phyloP scores from a whole-genome alignment of 2,113 vertebrate genomes.

The Pionites leucogaster region DNA sequence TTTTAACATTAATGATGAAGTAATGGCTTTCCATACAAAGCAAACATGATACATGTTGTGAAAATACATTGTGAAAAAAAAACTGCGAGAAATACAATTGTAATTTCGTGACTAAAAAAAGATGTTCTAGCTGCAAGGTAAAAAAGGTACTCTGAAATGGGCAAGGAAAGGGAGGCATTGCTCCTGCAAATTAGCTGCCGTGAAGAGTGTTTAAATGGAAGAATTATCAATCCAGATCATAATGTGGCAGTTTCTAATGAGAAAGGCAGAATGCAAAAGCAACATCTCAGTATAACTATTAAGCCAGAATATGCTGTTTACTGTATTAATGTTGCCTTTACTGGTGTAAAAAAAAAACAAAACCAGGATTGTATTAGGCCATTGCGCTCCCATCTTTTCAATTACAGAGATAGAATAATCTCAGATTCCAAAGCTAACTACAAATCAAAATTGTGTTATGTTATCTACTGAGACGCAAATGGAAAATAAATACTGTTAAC shows the following conservation, averaged over 20 bases:
- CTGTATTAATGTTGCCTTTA: conserved; percentile 75
- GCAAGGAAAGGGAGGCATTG: conserved; percentile 43
- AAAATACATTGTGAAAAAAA: background rate
- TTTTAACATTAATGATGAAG: background rate
- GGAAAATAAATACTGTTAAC: conserved; percentile 90
- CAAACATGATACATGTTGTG: background rate
- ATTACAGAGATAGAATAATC: conserved; percentile 82
- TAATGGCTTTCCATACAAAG: background rate
- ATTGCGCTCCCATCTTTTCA: conserved; percentile 79
- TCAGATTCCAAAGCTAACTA: conserved; percentile 86
- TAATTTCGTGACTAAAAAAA: background rate
- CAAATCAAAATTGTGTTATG: conserved; percentile 88
- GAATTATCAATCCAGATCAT: conserved; percentile 71
- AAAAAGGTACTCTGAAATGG: conserved; percentile 32
- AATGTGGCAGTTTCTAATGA: conserved; percentile 71
- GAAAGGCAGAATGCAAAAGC: conserved; percentile 63
- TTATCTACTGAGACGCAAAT: conserved; percentile 89
- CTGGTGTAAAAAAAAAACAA: conserved; percentile 74
- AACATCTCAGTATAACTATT: conserved; percentile 76
- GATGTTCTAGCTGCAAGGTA: background rate
- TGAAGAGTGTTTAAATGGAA: conserved; percentile 63
- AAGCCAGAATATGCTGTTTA: conserved; percentile 71
- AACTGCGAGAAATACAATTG: background rate
- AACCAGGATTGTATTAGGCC: conserved; percentile 75
- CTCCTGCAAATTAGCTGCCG: conserved; percentile 64